A percentile compares a stretch with the other conserved stretches of the same genome.
Conservation (phyloP, 2,113 vertebrate species). For the Amazona guildingii region DNA sequence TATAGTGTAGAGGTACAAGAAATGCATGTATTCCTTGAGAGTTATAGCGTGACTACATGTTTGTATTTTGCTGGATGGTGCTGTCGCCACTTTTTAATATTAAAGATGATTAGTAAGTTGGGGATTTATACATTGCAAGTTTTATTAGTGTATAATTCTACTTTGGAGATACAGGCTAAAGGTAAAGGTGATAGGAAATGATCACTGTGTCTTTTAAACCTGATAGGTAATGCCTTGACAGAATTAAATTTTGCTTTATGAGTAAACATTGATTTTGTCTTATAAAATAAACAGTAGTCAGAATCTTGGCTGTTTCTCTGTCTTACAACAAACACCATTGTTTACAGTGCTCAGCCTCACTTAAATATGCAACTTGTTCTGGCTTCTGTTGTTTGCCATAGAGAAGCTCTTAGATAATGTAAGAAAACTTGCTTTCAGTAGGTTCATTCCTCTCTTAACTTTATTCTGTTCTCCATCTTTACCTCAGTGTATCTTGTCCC, state of each 20-base stretch:
- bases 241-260: not conserved
- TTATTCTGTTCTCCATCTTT: not conserved
- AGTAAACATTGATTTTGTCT: not conserved
- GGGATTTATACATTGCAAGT: not conserved
- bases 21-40: not conserved
- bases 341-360: not conserved
- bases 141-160: not conserved
- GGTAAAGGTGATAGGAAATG: not conserved
- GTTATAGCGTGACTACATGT: not conserved
- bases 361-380: not conserved
- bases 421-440: not conserved
- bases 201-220: not conserved
- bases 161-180: not conserved
- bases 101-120: not conserved
- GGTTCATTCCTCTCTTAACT: not conserved
- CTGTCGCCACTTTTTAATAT: not conserved
- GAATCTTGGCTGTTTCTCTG: not conserved
- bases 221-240: not conserved
- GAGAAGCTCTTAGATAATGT: not conserved
- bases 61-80: not conserved
- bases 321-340: not conserved
- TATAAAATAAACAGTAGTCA: not conserved
- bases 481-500: not conserved
- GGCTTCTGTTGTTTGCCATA: not conserved
- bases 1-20: not conserved